Percentiles rank a stretch among this genome's conserved stretches.
These are phyloP conservation scores for Diachrysia chrysitis DNA, from an alignment of 2,888 invertebrate genomes.

Conservation along the genomic window DNA sequence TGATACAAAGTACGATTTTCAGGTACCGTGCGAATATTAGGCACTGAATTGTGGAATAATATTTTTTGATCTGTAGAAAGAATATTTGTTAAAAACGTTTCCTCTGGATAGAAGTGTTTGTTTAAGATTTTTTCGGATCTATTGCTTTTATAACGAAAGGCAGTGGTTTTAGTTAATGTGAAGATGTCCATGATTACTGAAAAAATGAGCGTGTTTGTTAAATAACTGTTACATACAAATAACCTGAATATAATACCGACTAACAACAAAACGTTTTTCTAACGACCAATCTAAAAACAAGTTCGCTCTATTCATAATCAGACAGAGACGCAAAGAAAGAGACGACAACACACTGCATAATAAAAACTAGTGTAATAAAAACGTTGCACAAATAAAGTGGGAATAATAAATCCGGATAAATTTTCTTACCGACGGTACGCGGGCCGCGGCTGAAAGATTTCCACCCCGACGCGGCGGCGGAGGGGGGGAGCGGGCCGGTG, in stretches of 20 bases:
- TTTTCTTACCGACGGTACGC: slow-evolving; percentile 85
- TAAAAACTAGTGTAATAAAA: slow-evolving; percentile 47
- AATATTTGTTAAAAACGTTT: not conserved
- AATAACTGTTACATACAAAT: not conserved
- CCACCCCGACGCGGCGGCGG: slow-evolving; percentile 75
- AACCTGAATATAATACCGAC: slow-evolving; percentile 6
- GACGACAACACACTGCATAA: slow-evolving; percentile 37
- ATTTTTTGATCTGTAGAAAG: not conserved
- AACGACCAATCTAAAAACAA: slow-evolving; percentile 35
- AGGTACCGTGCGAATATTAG: slow-evolving; percentile 76
- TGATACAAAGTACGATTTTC: slow-evolving; percentile 86
- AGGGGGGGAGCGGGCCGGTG: slow-evolving; percentile 72
- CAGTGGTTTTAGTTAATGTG: not conserved
- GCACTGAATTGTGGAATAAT: slow-evolving; percentile 37
- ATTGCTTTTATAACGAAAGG: not conserved
- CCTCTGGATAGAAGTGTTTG: not conserved
- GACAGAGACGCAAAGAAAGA: slow-evolving; percentile 38
- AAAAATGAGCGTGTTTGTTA: not conserved
- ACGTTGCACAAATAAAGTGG: slow-evolving; percentile 43
- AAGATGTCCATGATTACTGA: not conserved
- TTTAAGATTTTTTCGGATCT: not conserved
- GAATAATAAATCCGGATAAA: slow-evolving; percentile 55
- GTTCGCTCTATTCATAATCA: slow-evolving; percentile 38
- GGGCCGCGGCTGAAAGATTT: slow-evolving; percentile 86
- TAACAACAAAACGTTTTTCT: slow-evolving; percentile 31